A percentile compares a stretch with the other conserved stretches of the same genome.
Conservation (phyloP, 53 echinoderm and acorn worm species). For the Astropecten irregularis region DNA sequence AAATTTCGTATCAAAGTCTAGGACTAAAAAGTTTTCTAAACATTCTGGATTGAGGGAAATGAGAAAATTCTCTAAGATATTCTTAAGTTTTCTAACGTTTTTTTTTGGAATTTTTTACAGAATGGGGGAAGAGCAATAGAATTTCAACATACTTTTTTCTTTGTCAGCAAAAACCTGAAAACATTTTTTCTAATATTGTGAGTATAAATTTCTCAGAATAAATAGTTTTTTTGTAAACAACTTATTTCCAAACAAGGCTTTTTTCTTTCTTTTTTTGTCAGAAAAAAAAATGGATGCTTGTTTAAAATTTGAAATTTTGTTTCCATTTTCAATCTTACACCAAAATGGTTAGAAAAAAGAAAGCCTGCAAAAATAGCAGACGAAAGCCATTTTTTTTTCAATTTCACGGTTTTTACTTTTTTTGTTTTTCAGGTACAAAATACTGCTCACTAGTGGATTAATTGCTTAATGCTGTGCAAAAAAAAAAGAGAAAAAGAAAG, state of each 20-base stretch:
- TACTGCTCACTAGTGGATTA: not conserved
- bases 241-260: not conserved
- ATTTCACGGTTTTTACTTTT: not conserved
- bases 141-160: not conserved
- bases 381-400: not conserved
- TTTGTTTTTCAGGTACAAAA: not conserved
- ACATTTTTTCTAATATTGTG: not conserved
- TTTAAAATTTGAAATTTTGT: not conserved
- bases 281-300: not conserved
- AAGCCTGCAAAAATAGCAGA: not conserved
- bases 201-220: not conserved
- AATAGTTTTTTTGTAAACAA: not conserved
- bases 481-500: too few species aligned
- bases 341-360: too few species aligned
- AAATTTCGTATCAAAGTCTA: too few species aligned
- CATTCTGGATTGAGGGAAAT: not conserved
- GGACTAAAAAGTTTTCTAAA: too few species aligned
- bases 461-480: too few species aligned
- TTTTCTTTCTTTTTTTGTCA: not conserved
- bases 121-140: too few species aligned
- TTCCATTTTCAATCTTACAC: not conserved
- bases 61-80: not conserved
- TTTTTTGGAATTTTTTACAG: too few species aligned
- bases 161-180: not conserved
- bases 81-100: not conserved